Base-by-base conservation (phyloP, 2,113 vertebrate species). In the Australoheros scitulus region DNA sequence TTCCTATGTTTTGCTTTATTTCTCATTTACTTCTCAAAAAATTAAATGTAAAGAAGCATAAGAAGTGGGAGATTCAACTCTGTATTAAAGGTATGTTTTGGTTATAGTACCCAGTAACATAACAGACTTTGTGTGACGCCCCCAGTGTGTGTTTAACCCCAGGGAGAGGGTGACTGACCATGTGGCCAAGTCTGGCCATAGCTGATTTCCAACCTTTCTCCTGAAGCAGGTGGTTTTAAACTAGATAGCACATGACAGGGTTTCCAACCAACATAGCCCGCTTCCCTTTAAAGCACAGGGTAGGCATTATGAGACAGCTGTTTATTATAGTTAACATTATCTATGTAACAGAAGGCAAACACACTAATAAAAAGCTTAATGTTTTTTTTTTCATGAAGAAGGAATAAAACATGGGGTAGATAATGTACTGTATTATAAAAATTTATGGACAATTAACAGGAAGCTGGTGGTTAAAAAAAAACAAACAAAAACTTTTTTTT, bases 121-220 rank as follows among this genome's bases (percentile, higher is more conserved):
- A 74, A 82, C 52, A 58, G 15, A 50, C 29, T 50, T 6, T 1
- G 26, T 60, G 60, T 77, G 60, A 79, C 84, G 81, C 52, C 0
- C 43, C 47, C 61, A 17, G 79, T 86, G 57, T 88, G 77, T 92
- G 87, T 90, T 92, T 94, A 93, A 89, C 82, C 87, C 20, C 14
- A 22, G 41, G 52, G 50, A 34, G 52, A 86, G 85, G 92, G 91
- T 91, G 88, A 93, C 41, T 93, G 92, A 92, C 92, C 91, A 83
- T 86, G 79, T 90, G 90, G 91, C 77, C 85, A 85, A 77, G 83
- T 85, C 26, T 77, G 63, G 65, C 64, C 52, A 78, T 79, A 43
- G 79, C 59, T 76, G 68, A 65, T 87, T 86, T 79, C 34, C 43
- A 92, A 91, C 77, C 59, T 90, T 85, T 77, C 61, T 80, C 79